These are phyloP conservation scores for Paragorgia papillata DNA, from an alignment of 92 coral and sea anemone species.

Conservation along the genomic window DNA sequence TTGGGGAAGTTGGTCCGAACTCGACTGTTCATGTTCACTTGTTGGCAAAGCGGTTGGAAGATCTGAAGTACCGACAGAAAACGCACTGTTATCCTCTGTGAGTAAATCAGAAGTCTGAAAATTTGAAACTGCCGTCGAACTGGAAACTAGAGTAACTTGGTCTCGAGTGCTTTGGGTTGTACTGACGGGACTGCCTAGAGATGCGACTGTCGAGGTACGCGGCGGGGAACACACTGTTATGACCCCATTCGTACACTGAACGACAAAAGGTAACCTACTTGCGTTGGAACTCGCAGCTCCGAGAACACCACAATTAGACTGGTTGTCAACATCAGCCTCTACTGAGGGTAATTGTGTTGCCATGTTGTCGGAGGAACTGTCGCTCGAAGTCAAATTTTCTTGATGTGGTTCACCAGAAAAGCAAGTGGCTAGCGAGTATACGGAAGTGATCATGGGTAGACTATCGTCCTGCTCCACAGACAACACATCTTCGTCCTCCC, in stretches of 20 bases:
- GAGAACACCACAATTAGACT: background rate
- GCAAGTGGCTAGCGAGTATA: slow-evolving; percentile 23
- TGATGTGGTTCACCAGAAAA: background rate
- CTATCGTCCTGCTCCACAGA: slow-evolving; percentile 16
- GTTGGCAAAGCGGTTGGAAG: background rate
- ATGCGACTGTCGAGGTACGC: background rate
- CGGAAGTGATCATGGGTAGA: slow-evolving; percentile 38
- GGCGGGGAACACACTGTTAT: slow-evolving; percentile 27
- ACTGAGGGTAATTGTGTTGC: background rate
- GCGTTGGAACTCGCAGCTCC: background rate
- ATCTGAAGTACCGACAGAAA: background rate
- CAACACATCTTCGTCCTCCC: background rate
- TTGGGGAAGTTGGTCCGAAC: background rate
- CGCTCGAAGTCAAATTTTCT: background rate
- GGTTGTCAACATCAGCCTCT: background rate
- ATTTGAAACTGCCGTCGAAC: background rate
- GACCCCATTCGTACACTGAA: slow-evolving; percentile 14
- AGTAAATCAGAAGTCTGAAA: background rate
- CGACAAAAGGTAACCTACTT: slow-evolving; percentile 20
- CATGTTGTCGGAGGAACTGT: background rate
- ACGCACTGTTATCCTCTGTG: background rate
- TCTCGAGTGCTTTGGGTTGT: background rate
- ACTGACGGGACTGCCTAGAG: background rate
- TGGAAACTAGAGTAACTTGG: background rate
- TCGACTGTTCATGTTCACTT: background rate